Evolutionary conservation across 2,888 invertebrate species (phyloP).

Genomic region (Diploptera punctata): DNA sequence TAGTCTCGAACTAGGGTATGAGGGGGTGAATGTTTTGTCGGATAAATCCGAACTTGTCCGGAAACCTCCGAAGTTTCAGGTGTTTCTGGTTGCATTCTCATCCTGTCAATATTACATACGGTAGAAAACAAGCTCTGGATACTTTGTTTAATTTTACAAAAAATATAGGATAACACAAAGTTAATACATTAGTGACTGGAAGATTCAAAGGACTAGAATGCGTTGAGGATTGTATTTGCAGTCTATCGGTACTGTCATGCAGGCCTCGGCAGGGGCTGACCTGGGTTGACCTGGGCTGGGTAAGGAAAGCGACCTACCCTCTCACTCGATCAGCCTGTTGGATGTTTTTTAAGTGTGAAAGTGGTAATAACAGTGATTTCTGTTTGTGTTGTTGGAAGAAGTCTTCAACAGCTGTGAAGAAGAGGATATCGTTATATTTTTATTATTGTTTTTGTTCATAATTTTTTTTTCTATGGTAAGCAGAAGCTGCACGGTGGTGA

Average conservation of each 20-base stretch:
- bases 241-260: not conserved
- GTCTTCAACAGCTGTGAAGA: no score
- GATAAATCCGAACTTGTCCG: slow-evolving; percentile 25
- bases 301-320: slow-evolving; percentile 29
- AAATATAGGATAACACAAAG: no score
- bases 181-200: no score
- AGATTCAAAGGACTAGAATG: no score
- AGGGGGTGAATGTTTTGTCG: slow-evolving; percentile 12
- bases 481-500: not conserved
- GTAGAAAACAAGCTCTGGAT: not conserved
- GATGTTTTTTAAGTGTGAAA: not conserved
- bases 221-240: not conserved
- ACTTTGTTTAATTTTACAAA: not conserved
- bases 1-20: slow-evolving; percentile 32
- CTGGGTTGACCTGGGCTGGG: slow-evolving; percentile 42
- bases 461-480: not conserved
- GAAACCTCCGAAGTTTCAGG: slow-evolving; percentile 36
- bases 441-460: no score
- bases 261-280: slow-evolving; percentile 34
- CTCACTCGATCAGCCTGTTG: slow-evolving; percentile 15
- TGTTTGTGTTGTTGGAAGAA: not conserved
- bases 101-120: slow-evolving; percentile 38
- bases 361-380: slow-evolving; percentile 2
- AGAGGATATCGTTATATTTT: no score
- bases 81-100: slow-evolving; percentile 34